Percentiles rank a stretch among this genome's conserved stretches.
These are phyloP conservation scores for Nanorana parkeri DNA, from an alignment of 2,113 vertebrate species.

Conservation along the genomic window DNA sequence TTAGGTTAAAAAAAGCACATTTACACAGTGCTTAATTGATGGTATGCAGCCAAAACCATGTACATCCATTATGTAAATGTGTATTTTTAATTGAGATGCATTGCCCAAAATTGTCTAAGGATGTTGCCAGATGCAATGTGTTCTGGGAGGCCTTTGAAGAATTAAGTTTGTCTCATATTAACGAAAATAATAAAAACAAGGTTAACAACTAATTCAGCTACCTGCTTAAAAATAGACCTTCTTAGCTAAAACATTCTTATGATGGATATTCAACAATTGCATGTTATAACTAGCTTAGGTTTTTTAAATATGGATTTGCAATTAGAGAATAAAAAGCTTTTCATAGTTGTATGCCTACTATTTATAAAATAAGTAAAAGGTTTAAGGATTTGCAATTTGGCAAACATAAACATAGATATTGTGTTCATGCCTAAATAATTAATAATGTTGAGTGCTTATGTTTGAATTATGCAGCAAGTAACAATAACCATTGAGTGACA, in stretches of 20 bases:
- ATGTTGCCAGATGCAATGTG: conserved; percentile 63
- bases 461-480: conserved; percentile 58
- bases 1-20: conserved; percentile 46
- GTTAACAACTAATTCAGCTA: conserved; percentile 59
- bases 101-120: conserved; percentile 68
- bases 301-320: conserved; percentile 41
- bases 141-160: conserved; percentile 62
- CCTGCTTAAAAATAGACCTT: conserved; percentile 56
- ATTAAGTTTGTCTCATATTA: conserved; percentile 61
- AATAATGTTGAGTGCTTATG: conserved; percentile 57
- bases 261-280: conserved; percentile 25
- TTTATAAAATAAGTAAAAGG: conserved; percentile 60
- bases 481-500: conserved; percentile 30
- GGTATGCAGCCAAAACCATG: conserved; percentile 63
- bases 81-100: conserved; percentile 67
- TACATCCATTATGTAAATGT: conserved; percentile 65
- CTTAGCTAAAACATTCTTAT: background rate
- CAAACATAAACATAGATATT: conserved; percentile 55
- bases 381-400: conserved; percentile 60
- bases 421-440: conserved; percentile 64
- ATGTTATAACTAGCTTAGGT: conserved; percentile 48
- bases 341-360: conserved; percentile 51
- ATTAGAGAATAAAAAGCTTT: conserved; percentile 59
- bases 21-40: conserved; percentile 45
- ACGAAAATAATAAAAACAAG: conserved; percentile 60